These are phyloP conservation scores for Cecropterus lyciades DNA, from an alignment of 1,140 invertebrate genomes.

Conservation along the genomic window DNA sequence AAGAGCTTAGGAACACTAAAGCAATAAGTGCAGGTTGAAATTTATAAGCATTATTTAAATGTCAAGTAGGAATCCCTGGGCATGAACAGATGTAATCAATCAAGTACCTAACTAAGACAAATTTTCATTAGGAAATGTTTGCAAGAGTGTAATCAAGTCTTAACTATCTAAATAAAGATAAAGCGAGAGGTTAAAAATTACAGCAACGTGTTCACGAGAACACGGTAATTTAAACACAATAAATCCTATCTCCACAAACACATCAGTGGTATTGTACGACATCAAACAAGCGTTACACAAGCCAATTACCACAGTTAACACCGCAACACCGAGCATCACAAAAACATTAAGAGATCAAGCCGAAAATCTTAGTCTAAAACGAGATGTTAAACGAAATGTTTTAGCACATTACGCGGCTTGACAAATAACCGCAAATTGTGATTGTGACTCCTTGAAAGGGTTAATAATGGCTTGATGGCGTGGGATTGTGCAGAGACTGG, in stretches of 20 bases:
- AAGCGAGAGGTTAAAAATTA: conserved; percentile 25
- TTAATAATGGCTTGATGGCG: conserved; percentile 72
- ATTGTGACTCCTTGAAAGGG: conserved; percentile 77
- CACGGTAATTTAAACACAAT: conserved; percentile 44
- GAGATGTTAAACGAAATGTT: conserved; percentile 59
- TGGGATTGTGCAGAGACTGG: conserved; percentile 61
- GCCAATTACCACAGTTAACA: conserved; percentile 50
- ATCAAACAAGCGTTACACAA: conserved; percentile 36
- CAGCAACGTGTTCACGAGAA: conserved; percentile 36
- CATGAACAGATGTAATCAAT: conserved; percentile 8
- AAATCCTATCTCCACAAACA: conserved; percentile 43
- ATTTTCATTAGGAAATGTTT: conserved; percentile 8
- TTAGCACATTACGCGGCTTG: conserved; percentile 58
- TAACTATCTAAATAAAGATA: conserved; percentile 20
- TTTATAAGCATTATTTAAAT: conserved; percentile 23
- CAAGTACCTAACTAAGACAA: conserved; percentile 22
- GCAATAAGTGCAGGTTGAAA: conserved; percentile 14
- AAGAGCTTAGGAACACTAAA: neutral
- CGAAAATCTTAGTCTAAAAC: conserved; percentile 58
- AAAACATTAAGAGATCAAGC: conserved; percentile 68
- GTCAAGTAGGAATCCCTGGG: neutral
- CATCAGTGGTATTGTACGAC: conserved; percentile 41
- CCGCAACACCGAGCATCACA: conserved; percentile 50
- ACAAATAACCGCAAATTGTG: conserved; percentile 78
- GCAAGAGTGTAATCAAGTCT: conserved; percentile 17